These are phyloP conservation scores for Venustoraphidia nigricollis DNA, from an alignment of 2,888 invertebrate genomes.

Conservation along the genomic window DNA sequence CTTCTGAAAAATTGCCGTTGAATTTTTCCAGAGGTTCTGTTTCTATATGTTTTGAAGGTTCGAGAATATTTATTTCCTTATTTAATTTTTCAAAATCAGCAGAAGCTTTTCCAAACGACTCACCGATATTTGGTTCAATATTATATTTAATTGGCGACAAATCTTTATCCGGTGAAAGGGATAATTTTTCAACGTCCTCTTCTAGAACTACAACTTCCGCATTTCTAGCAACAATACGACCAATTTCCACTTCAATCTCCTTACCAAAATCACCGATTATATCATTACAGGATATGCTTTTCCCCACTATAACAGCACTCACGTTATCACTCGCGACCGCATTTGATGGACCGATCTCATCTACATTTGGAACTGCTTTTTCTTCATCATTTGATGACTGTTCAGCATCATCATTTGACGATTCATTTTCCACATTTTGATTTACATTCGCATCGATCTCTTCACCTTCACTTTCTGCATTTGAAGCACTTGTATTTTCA, in stretches of 20 bases:
- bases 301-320: constrained; percentile 5
- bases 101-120: constrained; percentile 16
- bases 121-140: constrained; percentile 23
- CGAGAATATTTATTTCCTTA: too few species aligned
- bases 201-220: constrained; percentile 19
- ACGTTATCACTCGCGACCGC: constrained; percentile 7
- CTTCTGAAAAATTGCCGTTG: too few species aligned
- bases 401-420: background rate
- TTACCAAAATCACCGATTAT: constrained; percentile 42
- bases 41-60: too few species aligned
- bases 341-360: constrained; percentile 6
- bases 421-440: too few species aligned
- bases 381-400: background rate
- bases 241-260: constrained; percentile 42
- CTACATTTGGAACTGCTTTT: background rate
- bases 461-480: too few species aligned
- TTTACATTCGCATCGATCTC: too few species aligned
- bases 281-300: constrained; percentile 25
- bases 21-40: too few species aligned
- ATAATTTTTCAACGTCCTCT: constrained; percentile 24
- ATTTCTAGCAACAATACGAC: constrained; percentile 32
- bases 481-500: constrained; percentile 10
- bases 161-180: constrained; percentile 20
- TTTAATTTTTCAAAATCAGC: too few species aligned
- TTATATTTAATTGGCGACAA: constrained; percentile 23